Evolutionary conservation across 2,113 vertebrate species (phyloP), one percentile per base, ranked within the genome.

Genomic region (Chauna torquata): DNA sequence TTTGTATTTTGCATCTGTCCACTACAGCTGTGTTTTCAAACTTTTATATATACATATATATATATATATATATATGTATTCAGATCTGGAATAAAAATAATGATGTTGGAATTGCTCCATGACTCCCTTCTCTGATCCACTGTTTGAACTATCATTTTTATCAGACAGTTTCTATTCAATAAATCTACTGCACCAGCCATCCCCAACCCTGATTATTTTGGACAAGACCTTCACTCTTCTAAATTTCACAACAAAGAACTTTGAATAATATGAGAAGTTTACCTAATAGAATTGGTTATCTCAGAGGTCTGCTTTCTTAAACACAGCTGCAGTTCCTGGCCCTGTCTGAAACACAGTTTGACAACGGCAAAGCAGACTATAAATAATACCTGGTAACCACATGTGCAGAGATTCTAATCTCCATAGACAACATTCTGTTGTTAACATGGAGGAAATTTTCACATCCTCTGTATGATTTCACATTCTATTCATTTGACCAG

Each of bases 71-170:
- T n/a, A n/a, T n/a, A n/a, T n/a, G n/a, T n/a, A n/a, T n/a, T 7
- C 6, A 76, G 8, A 32, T 80, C n/a, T 75, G 66, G 28, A 82
- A 16, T 54, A 77, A 84, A 71, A 16, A 72, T 66, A 15, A 34
- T 84, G 9, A 2, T 79, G 18, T 83, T 96, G 78, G 75, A 94
- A 71, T 74, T 58, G 18, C 13, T 94, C 80, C 85, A 86, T 61
- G 11, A 62, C 16, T 95, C 71, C 30, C 34, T 55, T 72, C 49
- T 83, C 84, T 61, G 34, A 72, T 79, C 34, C 49, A 65, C 44
- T 93, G 24, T 90, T 97, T 96, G 64, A 95, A 93, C 59, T 66
- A 66, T 42, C 42, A 71, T 81, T 97, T 96, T 93, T 79, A 93
- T 82, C 6, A 4, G 70, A 74, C 12, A 65, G 50, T 92, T 94